Conservation (phyloP, 2,888 invertebrate species). For the Caenorhabditis macrosperma region DNA sequence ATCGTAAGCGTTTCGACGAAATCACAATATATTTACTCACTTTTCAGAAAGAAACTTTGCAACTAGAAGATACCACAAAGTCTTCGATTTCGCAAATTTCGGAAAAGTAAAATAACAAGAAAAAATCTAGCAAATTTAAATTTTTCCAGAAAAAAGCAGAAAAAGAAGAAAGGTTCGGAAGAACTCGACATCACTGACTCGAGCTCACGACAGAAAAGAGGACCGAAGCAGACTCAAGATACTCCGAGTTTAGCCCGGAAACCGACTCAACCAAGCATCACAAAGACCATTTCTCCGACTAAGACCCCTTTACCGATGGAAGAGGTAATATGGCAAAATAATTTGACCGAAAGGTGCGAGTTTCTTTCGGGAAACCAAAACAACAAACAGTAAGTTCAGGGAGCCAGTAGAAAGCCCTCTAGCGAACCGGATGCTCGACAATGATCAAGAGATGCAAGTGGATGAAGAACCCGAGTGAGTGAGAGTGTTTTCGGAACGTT, state of each 20-base stretch:
- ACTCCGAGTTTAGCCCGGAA: not conserved
- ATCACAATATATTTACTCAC: not conserved
- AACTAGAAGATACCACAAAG: not conserved
- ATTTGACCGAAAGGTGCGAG: slow-evolving; percentile 11
- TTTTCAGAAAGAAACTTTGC: slow-evolving; percentile 35
- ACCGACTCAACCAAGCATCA: slow-evolving; percentile 10
- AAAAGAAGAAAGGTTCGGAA: not conserved
- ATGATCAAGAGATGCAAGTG: not conserved
- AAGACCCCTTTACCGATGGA: slow-evolving; percentile 8
- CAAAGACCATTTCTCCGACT: not conserved
- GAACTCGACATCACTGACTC: slow-evolving; percentile 7
- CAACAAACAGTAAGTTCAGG: not conserved
- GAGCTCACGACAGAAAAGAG: not conserved
- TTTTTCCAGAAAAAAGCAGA: not conserved
- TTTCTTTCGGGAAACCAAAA: not conserved
- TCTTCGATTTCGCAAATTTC: not conserved
- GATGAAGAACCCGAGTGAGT: not conserved
- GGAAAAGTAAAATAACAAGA: slow-evolving; percentile 1
- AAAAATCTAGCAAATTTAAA: not conserved
- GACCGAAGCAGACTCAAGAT: not conserved
- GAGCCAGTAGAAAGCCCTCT: not conserved
- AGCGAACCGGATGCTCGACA: not conserved
- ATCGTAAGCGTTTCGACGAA: slow-evolving; percentile 10
- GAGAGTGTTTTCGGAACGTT: not conserved
- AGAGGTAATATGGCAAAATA: slow-evolving; percentile 30